Evolutionary conservation across 2,888 invertebrate genomes (phyloP), one percentile per base, ranked within the genome.

Genomic region (Amorpha juglandis): DNA sequence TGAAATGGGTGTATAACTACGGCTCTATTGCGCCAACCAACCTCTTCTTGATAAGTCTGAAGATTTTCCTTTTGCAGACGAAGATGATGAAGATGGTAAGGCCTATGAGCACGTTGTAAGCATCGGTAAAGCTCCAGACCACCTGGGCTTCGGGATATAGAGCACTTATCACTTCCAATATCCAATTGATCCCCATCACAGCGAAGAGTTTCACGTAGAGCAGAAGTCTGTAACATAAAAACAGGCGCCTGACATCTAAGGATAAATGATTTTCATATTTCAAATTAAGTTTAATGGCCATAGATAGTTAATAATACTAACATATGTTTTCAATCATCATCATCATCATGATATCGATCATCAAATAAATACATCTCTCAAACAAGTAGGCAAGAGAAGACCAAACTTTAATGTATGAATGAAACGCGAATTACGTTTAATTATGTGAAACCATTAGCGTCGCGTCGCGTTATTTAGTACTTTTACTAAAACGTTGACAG

Each of bases 101-200:
- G 0, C 96, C 96, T 69, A 96, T 95, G 47, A 96, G 92, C 0
- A 96, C 95, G 77, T 96, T 96, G 77, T 95, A 95, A 27, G 95
- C 88, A 74, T 96, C 96, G 1, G 95, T 94, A 51, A 95, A 77
- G 71, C 94, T 94, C 95, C 95, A 96, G 53, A 95, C 76, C 67
- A 84, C 84, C 4, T 86, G 71, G 0, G 92, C 90, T 11, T 91
- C 78, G 0, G 91, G 90, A 64, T 94, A 94, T 6, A 94, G 71
- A 86, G 95, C 95, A 48, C 96, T 96, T 68, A 96, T 82, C 42
- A 96, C 94, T 78, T 96, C 96, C 86, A 96, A 92, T n/a, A 95
- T 92, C 96, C 96, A 97, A 81, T 95, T 96, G 70, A 96, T 94
- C 1, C 96, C 96, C 96, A 96, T 96, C 9, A 96, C 95, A 66